Evolutionary conservation across 1,140 invertebrate species (phyloP), one percentile per base, ranked within the genome.

Genomic region (Probaryconus sp.): DNA sequence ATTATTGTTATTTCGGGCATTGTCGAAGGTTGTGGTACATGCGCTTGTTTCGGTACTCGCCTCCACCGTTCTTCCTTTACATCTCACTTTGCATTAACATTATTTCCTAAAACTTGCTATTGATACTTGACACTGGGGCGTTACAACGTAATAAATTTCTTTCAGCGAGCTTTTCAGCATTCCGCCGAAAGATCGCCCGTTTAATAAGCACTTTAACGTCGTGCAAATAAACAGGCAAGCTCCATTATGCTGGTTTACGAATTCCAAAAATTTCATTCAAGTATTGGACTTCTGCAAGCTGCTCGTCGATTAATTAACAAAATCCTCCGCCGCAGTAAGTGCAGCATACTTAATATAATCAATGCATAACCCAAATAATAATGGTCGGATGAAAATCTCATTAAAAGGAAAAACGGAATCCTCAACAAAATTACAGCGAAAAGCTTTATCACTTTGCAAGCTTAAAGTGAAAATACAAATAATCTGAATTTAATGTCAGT

Each of bases 1-100:
- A 56, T 84, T 83, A 81, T 81, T 84, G 81, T 84, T 85, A 85
- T 85, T 85, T 85, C 60, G 72, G 80, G 82, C 79, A 56, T 81
- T 79, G 78, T 81, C 77, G 76, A 80, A 83, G 79, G 79, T 74
- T 83, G 68, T 64, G 53, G 28, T 60, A 28, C 33, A 76, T 42
- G 47, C 17, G 21, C 10, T 9, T n/a, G n/a, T n/a, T n/a, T n/a
- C n/a, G 21, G 58, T 37, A 53, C 2, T 9, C 9, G 7, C n/a
- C n/a, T 5, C 11, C 14, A 21, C 1, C 43, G 26, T 35, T 1
- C 5, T 3, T 3, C 47, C 37, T 37, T 56, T 51, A 33, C 33
- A 4, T 3, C 7, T 24, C 21, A 7, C 21, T 24, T 4, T 24
- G n/a, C n/a, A n/a, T n/a, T n/a, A n/a, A n/a, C n/a, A n/a, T 24